Base-by-base conservation (phyloP, 1,140 invertebrate species). In the Drosophila malerkotliana region DNA sequence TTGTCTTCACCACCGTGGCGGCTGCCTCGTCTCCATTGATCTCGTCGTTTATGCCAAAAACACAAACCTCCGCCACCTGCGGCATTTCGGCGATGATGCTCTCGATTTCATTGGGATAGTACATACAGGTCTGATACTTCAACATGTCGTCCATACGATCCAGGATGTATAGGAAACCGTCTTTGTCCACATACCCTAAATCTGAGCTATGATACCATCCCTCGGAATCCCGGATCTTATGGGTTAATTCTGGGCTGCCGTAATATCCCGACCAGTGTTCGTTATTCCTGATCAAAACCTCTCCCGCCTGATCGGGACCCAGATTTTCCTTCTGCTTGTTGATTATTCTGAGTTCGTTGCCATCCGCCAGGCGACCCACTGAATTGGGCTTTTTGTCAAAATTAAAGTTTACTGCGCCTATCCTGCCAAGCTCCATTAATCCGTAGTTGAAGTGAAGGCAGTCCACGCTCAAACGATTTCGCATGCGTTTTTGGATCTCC, bases 171-270 rank as follows among this genome's bases (percentile, higher is more conserved):
- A 94, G 68, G 39, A 90, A 88, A 0, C 92, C 93, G 26, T 94
- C 85, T 8, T 93, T 85, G 62, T 95, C 93, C 52, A 93, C 85
- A 44, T 93, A 93, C 7, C 94, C 95, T 30, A 95, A 90, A 80
- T 96, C 95, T 4, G 95, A 95, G 14, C 94, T 95, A 51, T 93
- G 92, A 5, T 95, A 90, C 95, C 95, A 96, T 2, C 94, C 93
- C 7, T 90, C 73, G 0, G 54, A n/a, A 7, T 91, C 89, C 0
- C 72, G 61, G 1, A 85, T 57, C 7, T 72, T 57, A 4, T 37
- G 49, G 0, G 73, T 68, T 3, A 76, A 75, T n/a, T 76, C 53
- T 0, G 62, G 56, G 37, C 87, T 89, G 2, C 66, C 72, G 14
- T 77, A 89, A 30, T 91, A 91, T 1, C 90, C 90, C 2, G 69